Conservation (phyloP, 2,113 vertebrate genomes). For the Leptocoma aspasia region DNA sequence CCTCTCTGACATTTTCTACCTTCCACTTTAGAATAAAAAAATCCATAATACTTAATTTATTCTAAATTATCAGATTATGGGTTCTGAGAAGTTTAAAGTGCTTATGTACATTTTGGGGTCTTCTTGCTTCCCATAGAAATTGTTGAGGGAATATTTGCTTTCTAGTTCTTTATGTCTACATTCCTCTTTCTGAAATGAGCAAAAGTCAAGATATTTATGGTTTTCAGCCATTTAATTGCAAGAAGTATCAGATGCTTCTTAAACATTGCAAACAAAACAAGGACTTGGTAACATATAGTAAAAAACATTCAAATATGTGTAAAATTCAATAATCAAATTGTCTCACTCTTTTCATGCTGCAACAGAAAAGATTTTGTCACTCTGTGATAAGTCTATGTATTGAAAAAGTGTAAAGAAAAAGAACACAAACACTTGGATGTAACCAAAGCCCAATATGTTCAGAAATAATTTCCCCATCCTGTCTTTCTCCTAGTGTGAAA, state of each 20-base stretch:
- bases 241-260: background rate
- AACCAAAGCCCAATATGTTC: background rate
- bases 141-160: background rate
- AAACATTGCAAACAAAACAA: background rate
- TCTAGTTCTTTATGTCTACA: background rate
- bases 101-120: background rate
- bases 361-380: background rate
- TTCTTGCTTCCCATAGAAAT: background rate
- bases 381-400: background rate
- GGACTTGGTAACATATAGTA: background rate
- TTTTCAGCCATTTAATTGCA: background rate
- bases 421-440: background rate
- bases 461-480: background rate
- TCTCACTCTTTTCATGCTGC: accelerated
- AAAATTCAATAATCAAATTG: background rate
- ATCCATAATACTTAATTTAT: background rate
- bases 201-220: background rate
- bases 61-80: background rate
- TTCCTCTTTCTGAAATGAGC: background rate
- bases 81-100: background rate
- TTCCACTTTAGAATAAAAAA: background rate
- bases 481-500: background rate
- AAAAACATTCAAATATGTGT: background rate
- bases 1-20: background rate
- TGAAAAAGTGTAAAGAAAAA: background rate